Evolutionary conservation across 92 coral and sea anemone species (phyloP).

Genomic region (Parazoanthus atlanticus): DNA sequence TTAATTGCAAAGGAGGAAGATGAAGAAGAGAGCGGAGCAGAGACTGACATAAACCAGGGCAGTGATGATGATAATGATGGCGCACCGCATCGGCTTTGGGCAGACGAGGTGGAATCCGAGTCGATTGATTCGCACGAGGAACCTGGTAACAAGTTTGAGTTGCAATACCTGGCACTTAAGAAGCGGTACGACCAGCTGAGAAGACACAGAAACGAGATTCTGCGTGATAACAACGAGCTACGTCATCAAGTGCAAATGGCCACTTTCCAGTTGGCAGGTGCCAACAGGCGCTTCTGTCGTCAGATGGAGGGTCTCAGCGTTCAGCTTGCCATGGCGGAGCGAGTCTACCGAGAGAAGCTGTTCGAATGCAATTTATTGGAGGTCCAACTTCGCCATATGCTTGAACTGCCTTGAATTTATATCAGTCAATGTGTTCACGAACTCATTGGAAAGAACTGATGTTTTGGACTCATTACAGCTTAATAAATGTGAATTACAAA

Average conservation of each 20-base stretch:
- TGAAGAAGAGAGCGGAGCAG: conserved; percentile 2
- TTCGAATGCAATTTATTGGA: conserved; percentile 90
- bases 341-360: conserved; percentile 91
- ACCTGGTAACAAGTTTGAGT: conserved; percentile 61
- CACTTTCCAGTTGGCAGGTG: conserved; percentile 85
- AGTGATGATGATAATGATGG: conserved; percentile 15
- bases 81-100: conserved; percentile 57
- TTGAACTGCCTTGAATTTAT: conserved; percentile 45
- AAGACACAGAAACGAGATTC: conserved; percentile 91
- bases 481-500: neutral
- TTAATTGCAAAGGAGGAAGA: conserved; percentile 20
- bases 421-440: neutral
- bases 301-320: conserved; percentile 94
- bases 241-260: conserved; percentile 98
- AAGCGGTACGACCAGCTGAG: conserved; percentile 89
- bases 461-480: neutral
- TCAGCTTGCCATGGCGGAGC: conserved; percentile 85
- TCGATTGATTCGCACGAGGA: conserved; percentile 65
- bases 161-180: conserved; percentile 64
- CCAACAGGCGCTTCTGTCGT: conserved; percentile 87
- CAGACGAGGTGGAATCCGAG: conserved; percentile 65
- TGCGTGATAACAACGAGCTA: conserved; percentile 91
- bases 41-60: conserved; percentile 1
- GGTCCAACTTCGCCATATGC: conserved; percentile 88
- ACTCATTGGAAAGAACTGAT: neutral